phyloP scores from a whole-genome alignment of 2,797 vertebrate genomes.

The Protonibea diacanthus region DNA sequence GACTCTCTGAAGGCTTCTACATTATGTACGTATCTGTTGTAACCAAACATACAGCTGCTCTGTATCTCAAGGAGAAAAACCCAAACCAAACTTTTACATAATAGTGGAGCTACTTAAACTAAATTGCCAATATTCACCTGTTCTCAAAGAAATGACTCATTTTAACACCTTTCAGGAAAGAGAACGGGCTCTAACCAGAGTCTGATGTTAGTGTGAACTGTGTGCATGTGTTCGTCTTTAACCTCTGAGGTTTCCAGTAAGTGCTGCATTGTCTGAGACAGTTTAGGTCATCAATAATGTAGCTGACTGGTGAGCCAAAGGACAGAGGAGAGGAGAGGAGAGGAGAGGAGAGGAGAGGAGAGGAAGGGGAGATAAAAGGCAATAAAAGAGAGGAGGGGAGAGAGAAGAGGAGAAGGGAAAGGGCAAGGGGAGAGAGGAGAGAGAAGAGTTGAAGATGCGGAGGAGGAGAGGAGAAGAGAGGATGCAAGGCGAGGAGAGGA shows the following conservation, averaged over 20 bases:
- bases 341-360: not conserved
- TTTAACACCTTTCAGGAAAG: no score
- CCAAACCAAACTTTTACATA: no score
- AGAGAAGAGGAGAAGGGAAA: not conserved
- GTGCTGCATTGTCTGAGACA: conserved; percentile 22
- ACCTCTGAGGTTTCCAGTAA: conserved; percentile 25
- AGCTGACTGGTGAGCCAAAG: conserved; percentile 4
- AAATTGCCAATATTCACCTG: no score
- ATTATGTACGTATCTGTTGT: no score
- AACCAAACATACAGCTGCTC: no score
- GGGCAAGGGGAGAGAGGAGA: conserved; percentile 5
- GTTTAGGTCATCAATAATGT: conserved; percentile 40
- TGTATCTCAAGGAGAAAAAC: no score
- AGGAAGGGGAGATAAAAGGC: no score
- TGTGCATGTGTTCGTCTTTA: not conserved
- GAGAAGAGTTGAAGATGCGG: not conserved
- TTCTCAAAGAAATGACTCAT: no score
- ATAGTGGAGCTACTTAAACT: no score
- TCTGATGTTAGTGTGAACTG: not conserved
- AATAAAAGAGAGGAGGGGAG: not conserved
- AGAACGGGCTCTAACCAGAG: not conserved
- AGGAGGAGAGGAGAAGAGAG: no score
- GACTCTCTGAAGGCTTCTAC: no score
- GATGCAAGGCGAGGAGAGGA: not conserved
- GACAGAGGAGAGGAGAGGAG: conserved; percentile 10